phyloP scores from a whole-genome alignment of 2,113 vertebrate genomes.

The Orcinus orca region DNA sequence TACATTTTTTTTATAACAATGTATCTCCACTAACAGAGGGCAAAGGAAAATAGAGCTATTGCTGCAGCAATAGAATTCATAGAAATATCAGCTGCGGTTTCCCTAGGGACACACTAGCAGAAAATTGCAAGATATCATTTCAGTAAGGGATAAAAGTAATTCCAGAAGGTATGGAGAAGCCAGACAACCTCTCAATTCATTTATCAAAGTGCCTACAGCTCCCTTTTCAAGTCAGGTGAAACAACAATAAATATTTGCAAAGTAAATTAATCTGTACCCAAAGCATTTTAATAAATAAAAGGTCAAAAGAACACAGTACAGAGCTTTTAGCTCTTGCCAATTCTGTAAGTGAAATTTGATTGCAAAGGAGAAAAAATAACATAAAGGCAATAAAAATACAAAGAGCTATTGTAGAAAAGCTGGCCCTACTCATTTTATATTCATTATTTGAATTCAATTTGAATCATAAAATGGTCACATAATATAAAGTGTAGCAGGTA shows the following conservation, averaged over 20 bases:
- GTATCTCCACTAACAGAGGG: neutral
- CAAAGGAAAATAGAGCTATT: conserved; percentile 24
- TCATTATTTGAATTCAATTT: neutral
- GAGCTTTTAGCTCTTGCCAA: conserved; percentile 18
- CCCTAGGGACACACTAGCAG: conserved; percentile 3
- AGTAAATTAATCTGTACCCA: conserved; percentile 53
- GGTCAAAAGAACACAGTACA: neutral
- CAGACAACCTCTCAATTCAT: conserved; percentile 7
- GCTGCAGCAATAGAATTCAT: conserved; percentile 25
- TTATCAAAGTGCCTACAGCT: conserved; percentile 37
- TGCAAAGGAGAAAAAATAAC: neutral
- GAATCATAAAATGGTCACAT: neutral
- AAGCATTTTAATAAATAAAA: conserved; percentile 66
- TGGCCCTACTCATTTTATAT: neutral
- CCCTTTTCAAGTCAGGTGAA: conserved; percentile 48
- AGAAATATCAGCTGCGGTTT: neutral
- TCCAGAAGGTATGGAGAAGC: conserved; percentile 37
- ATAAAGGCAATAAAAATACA: neutral
- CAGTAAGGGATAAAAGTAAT: conserved; percentile 54
- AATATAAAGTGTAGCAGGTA: neutral
- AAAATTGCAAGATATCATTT: conserved; percentile 65
- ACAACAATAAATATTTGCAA: conserved; percentile 69
- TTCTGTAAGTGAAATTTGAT: conserved; percentile 16
- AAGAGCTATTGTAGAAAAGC: neutral
- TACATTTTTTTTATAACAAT: neutral